A percentile compares a stretch with the other conserved stretches of the same genome.
These are phyloP conservation scores for Coccyzus lansbergi DNA, from an alignment of 2,797 vertebrate genomes.

Conservation along the genomic window DNA sequence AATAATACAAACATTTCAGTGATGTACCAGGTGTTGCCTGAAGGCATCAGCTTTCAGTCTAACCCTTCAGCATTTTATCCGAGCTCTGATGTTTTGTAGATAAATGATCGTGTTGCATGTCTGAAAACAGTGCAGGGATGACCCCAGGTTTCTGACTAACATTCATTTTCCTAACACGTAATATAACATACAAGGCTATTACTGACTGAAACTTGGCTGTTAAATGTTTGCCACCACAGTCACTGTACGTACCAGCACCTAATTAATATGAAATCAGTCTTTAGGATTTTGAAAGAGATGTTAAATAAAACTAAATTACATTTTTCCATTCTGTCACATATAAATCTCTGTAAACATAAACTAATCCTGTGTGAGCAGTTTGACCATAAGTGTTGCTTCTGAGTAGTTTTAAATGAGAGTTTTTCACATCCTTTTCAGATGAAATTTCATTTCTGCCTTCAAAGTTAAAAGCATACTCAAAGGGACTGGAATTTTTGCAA, in stretches of 20 bases:
- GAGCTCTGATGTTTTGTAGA: neutral
- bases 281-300: conserved; percentile 14
- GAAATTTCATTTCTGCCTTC: neutral
- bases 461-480: neutral
- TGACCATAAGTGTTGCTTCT: neutral
- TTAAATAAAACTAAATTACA: conserved; percentile 28
- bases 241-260: conserved; percentile 26
- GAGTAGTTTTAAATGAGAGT: neutral
- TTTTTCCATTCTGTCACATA: conserved; percentile 32
- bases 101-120: neutral
- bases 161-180: conserved; percentile 33
- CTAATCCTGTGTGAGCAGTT: neutral
- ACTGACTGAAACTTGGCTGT: conserved; percentile 42
- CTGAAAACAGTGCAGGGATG: neutral
- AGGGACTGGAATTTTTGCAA: neutral
- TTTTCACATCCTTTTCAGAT: conserved; percentile 7
- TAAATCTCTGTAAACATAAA: neutral
- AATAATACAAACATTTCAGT: neutral
- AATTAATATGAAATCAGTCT: conserved; percentile 17
- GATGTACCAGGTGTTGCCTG: conserved; percentile 22
- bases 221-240: conserved; percentile 47
- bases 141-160: neutral
- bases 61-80: conserved; percentile 4
- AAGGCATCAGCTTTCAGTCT: neutral
- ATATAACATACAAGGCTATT: conserved; percentile 16